Conservation (phyloP, 1,140 invertebrate species). For the Penaeus japonicus region DNA sequence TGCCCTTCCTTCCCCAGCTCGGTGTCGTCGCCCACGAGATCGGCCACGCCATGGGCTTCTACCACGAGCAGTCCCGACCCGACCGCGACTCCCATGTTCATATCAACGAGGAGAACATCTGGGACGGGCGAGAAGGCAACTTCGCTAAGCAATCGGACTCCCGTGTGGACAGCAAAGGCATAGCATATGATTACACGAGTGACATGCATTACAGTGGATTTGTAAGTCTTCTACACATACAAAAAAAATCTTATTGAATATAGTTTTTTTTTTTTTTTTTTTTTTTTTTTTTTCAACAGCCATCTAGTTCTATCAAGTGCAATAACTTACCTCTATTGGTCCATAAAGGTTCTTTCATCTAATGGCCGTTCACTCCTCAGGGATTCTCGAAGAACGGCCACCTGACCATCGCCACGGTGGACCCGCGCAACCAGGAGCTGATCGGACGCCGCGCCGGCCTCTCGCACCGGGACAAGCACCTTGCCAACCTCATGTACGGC, state of each 20-base stretch:
- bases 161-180: background rate
- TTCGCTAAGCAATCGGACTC: slow-evolving; percentile 28
- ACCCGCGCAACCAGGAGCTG: slow-evolving; percentile 30
- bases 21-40: slow-evolving; percentile 64
- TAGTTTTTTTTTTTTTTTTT: too few species aligned
- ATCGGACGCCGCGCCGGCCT: slow-evolving; percentile 13
- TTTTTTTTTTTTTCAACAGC: background rate
- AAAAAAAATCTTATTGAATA: too few species aligned
- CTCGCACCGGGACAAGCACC: slow-evolving; percentile 42
- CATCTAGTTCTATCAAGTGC: background rate
- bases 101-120: slow-evolving; percentile 62
- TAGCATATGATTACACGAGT: slow-evolving; percentile 53
- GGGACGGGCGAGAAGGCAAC: background rate
- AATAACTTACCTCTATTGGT: too few species aligned
- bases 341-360: background rate
- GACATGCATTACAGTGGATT: slow-evolving; percentile 57
- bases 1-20: slow-evolving; percentile 14
- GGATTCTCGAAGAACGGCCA: slow-evolving; percentile 19
- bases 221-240: slow-evolving; percentile 30
- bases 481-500: slow-evolving; percentile 39
- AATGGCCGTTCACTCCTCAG: background rate
- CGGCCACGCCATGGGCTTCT: slow-evolving; percentile 64
- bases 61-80: slow-evolving; percentile 65
- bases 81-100: slow-evolving; percentile 64
- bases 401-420: slow-evolving; percentile 17